These are phyloP conservation scores for Caenorhabditis wallacei DNA, from an alignment of 2,888 invertebrate species.

Conservation along the genomic window DNA sequence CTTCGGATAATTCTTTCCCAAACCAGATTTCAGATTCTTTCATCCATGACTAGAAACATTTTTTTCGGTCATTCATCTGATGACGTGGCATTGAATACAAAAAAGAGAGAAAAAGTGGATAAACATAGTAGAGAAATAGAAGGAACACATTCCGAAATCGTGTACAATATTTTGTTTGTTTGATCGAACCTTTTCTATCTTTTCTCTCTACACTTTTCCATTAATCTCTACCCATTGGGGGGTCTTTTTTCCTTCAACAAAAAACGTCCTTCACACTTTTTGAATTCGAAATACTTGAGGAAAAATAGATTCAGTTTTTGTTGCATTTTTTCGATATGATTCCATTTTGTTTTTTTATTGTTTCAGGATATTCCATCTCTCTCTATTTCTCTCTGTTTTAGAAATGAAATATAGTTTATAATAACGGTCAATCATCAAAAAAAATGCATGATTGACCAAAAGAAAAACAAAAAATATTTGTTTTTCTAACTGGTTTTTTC, in stretches of 20 bases:
- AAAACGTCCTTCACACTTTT: slow-evolving; percentile 47
- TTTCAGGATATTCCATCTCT: not conserved
- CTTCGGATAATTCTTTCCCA: not conserved
- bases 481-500: slow-evolving; percentile 8
- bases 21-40: slow-evolving; percentile 2
- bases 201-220: not conserved
- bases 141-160: slow-evolving; percentile 17
- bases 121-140: not conserved
- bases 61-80: not conserved
- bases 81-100: slow-evolving; percentile 25
- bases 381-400: not conserved
- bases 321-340: slow-evolving; percentile 1
- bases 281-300: slow-evolving; percentile 32
- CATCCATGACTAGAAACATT: slow-evolving; percentile 2
- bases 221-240: not conserved
- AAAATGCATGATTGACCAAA: slow-evolving; percentile 1
- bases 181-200: slow-evolving; percentile 31
- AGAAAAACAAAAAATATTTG: slow-evolving; percentile 6
- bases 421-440: slow-evolving; percentile 13
- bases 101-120: not conserved
- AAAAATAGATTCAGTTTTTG: slow-evolving; percentile 19
- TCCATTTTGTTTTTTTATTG: not conserved
- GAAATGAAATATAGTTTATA: not conserved
- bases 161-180: slow-evolving; percentile 30
- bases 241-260: not conserved